Evolutionary conservation across 2,888 invertebrate genomes (phyloP), one percentile per base, ranked within the genome.

Genomic region (Acholoe squamosa): DNA sequence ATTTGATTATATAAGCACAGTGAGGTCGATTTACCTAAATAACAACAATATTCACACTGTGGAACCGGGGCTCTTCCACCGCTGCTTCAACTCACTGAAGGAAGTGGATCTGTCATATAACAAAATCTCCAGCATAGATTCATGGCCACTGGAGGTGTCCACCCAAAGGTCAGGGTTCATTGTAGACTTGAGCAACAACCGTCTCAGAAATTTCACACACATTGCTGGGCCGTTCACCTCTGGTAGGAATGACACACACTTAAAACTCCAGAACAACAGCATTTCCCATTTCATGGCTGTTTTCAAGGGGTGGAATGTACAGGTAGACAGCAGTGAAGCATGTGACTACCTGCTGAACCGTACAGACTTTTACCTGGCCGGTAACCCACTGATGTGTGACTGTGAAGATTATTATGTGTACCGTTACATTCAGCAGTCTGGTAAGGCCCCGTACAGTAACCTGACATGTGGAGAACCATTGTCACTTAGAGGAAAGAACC

Each of bases 321-420:
- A 3, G 7, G 71, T n/a, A 3, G 31, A 25, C 71, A 71, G 43
- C 71, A 28, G 28, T 14, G 14, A 25, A 25, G 31, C 71, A 0
- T 28, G 12, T 28, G 25, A 25, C 19, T 14, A 5, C 25, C 19
- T 71, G 71, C 28, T 71, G 19, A 14, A n/a, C 19, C 14, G 31
- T 28, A 71, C 14, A 28, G 25, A 28, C 25, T 28, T 28, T 28
- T 71, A n/a, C 71, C 28, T 71, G 14, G 14, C 25, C 0, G 25
- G 25, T 14, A 71, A 71, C 31, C 71, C 71, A 28, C 71, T 71
- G 14, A 71, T 16, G 28, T 71, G 71, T 71, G 71, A 71, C 71
- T 71, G 71, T 25, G 7, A 7, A 14, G 71, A 71, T 71, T 71
- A 71, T 16, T 3, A 71, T 28, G 71, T 71, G 7, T 71, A 71